Evolutionary conservation across 2,113 vertebrate genomes (phyloP), one percentile per base, ranked within the genome.

Genomic region (Bungarus multicinctus): DNA sequence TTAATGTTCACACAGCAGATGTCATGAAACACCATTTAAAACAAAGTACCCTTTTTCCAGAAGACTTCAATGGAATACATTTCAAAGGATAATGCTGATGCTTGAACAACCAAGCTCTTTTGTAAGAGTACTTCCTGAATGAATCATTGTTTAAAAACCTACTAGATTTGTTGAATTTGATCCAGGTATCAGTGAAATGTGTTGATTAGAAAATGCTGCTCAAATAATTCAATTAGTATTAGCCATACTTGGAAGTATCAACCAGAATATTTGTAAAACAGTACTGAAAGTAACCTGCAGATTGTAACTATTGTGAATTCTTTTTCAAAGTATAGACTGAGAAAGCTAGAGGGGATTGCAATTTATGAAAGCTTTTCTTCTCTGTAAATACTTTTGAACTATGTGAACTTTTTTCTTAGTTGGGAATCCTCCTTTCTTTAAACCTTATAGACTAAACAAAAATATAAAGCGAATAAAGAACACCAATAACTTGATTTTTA

Each of bases 11-110:
- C 45, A 3, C n/a, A 87, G 92, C 89, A 85, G 18, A 58, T 95
- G 53, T 86, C 94, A 94, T 81, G 93, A 89, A 45, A 93, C 90
- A 89, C 10, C 90, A 93, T 94, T 90, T 95, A 90, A 94, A 94
- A 64, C 55, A 89, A 93, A 96, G 23, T 22, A 88, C 90, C 50
- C n/a, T 64, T 92, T 92, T 96, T 58, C 92, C 85, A 95, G 90
- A 93, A 87, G 91, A 94, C 85, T 94, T 95, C 94, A 85, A 27
- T 95, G 94, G 92, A 50, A 74, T 93, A 90, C 91, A 85, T 90
- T 93, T 90, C 85, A 89, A 43, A 69, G 81, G 10, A 60, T 86
- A 54, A 64, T 69, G 27, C 5, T n/a, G 86, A 8, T 47, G 91
- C 88, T 92, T 93, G 94, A 93, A 90, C 55, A 94, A 89, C n/a